Percentiles rank a stretch among this genome's conserved stretches.
Evolutionary conservation across 64 coral and sea anemone species (phyloP).

Genomic region (Actinia equina): DNA sequence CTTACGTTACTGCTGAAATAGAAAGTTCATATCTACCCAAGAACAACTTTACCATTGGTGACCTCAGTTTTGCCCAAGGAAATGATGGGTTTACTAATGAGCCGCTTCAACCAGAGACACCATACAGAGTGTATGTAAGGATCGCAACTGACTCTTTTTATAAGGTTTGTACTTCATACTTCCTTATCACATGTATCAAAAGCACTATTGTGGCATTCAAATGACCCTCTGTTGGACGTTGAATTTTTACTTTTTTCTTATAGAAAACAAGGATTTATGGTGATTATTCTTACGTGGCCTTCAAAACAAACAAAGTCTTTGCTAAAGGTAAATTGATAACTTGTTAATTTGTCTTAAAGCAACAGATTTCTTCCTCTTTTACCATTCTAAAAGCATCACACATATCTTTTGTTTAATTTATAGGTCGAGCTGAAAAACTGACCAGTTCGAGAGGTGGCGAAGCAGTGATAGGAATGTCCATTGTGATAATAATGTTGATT

Average conservation of each 20-base stretch:
- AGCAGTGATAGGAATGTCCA: not conserved
- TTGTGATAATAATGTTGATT: not conserved
- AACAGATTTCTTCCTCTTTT: too few species aligned
- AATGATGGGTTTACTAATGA: not conserved
- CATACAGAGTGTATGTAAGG: slow-evolving; percentile 13
- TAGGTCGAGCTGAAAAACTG: not conserved
- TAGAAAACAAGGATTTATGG: not conserved
- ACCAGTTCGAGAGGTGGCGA: not conserved
- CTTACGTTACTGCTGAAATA: not conserved
- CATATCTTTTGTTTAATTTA: not conserved
- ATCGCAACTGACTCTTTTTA: not conserved
- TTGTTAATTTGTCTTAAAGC: not conserved
- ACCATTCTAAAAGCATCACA: too few species aligned
- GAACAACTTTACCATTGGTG: not conserved
- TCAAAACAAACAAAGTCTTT: not conserved
- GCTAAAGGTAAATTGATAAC: not conserved
- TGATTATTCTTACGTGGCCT: not conserved
- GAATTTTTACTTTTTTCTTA: not conserved
- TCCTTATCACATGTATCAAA: not conserved
- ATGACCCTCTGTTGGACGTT: not conserved
- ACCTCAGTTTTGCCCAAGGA: not conserved
- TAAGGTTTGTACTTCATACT: not conserved
- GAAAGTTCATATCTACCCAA: not conserved
- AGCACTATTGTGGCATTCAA: not conserved
- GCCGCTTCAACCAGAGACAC: not conserved